Conservation (phyloP, 2,888 invertebrate species). For the Sarcophaga variegata region DNA sequence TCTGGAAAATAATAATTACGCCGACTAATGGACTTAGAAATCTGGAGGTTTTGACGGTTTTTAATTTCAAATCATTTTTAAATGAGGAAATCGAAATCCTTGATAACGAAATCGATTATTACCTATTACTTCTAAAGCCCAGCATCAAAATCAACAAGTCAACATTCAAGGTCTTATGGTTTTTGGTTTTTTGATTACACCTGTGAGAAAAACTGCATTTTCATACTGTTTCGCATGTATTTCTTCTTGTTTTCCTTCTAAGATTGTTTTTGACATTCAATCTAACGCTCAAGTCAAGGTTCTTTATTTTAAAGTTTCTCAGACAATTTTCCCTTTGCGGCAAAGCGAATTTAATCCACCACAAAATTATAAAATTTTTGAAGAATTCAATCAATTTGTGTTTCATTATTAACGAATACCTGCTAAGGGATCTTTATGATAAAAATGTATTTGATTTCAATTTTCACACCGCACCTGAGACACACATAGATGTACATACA, state of each 20-base stretch:
- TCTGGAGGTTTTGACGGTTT: too few relatives aligned
- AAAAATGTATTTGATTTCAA: slow-evolving; percentile 6
- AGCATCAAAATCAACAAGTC: too few relatives aligned
- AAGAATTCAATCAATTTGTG: slow-evolving; percentile 6
- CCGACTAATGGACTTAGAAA: too few relatives aligned
- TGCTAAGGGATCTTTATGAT: too few relatives aligned
- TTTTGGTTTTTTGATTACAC: background rate
- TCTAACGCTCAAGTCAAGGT: slow-evolving; percentile 45
- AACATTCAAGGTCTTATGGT: too few relatives aligned
- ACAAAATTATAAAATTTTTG: slow-evolving; percentile 14
- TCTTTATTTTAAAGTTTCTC: background rate
- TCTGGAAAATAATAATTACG: too few relatives aligned
- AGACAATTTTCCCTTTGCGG: background rate
- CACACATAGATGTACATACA: background rate
- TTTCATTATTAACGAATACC: background rate
- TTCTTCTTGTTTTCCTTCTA: background rate
- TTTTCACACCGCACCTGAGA: slow-evolving; percentile 48
- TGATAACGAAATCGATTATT: too few relatives aligned
- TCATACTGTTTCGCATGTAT: background rate
- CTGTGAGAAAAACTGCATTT: background rate
- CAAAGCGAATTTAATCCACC: slow-evolving; percentile 14
- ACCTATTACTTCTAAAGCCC: too few relatives aligned
- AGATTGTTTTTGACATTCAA: slow-evolving; percentile 48
- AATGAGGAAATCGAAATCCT: too few relatives aligned
- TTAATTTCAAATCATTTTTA: too few relatives aligned